Conservation (phyloP, 2,113 vertebrate genomes). For the Scartelaos histophorus region DNA sequence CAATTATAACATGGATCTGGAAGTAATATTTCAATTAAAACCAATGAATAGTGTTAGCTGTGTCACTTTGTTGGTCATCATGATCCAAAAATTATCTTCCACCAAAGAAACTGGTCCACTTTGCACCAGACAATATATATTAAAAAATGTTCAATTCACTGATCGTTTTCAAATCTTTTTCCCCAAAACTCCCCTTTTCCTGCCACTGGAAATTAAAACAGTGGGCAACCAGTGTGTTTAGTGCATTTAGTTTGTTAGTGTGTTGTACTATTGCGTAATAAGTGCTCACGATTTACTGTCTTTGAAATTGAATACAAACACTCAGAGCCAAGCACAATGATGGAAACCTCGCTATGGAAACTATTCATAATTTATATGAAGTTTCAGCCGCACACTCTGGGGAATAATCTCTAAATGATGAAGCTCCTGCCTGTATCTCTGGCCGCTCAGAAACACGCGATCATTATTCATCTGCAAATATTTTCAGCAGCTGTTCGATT, state of each 20-base stretch:
- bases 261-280: slow-evolving; percentile 17
- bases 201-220: neutral
- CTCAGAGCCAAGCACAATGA: slow-evolving; percentile 32
- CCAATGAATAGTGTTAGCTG: too few species aligned
- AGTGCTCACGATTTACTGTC: slow-evolving; percentile 21
- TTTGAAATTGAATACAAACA: slow-evolving; percentile 18
- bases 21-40: too few species aligned
- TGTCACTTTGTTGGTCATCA: too few species aligned
- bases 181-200: neutral
- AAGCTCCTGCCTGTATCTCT: slow-evolving; percentile 42
- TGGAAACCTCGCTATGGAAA: slow-evolving; percentile 50
- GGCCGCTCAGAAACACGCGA: slow-evolving; percentile 39
- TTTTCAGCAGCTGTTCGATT: slow-evolving; percentile 48
- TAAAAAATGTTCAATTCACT: neutral
- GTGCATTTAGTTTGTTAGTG: slow-evolving; percentile 18
- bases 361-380: slow-evolving; percentile 44
- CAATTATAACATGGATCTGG: too few species aligned
- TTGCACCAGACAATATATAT: neutral
- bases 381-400: slow-evolving; percentile 45
- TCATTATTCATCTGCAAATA: slow-evolving; percentile 61
- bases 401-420: slow-evolving; percentile 55
- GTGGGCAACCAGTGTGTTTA: slow-evolving; percentile 1
- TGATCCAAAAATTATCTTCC: too few species aligned
- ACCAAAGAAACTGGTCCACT: too few species aligned
- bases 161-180: neutral